A percentile compares a stretch with the other conserved stretches of the same genome.
These are phyloP conservation scores for Aphelenchoides besseyi DNA, from an alignment of 1,140 invertebrate species.

Conservation along the genomic window DNA sequence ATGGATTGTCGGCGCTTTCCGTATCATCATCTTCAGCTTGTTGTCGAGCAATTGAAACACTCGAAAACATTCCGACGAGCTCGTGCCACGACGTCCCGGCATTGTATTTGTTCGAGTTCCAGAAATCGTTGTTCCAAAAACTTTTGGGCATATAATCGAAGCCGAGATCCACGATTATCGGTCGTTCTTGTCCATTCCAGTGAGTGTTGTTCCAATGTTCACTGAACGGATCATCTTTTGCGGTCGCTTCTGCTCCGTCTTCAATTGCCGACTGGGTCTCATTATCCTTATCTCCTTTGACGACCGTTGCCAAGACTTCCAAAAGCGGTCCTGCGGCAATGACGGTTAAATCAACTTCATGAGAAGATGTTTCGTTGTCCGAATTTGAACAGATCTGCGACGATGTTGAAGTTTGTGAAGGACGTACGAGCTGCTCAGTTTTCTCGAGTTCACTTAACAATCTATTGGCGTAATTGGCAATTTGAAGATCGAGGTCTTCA, in stretches of 20 bases:
- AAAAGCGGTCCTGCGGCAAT: neutral
- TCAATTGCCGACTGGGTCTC: constrained; percentile 8
- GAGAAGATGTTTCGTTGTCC: neutral
- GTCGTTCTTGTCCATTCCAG: constrained; percentile 47
- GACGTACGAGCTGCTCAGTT: too few species aligned
- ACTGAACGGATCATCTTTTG: constrained; percentile 34
- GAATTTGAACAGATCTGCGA: constrained; percentile 1
- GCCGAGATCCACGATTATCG: constrained; percentile 40
- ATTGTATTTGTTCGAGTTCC: constrained; percentile 43
- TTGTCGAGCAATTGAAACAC: neutral
- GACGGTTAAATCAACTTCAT: neutral
- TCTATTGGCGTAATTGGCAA: too few species aligned
- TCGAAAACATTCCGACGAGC: constrained; percentile 16
- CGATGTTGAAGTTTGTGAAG: too few species aligned
- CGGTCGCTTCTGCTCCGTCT: constrained; percentile 15
- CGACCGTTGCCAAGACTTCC: neutral
- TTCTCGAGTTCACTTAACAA: too few species aligned
- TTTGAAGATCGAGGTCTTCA: too few species aligned
- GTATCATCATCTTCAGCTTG: constrained; percentile 3
- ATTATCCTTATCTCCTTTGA: neutral
- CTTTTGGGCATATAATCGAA: constrained; percentile 34
- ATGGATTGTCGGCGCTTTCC: neutral
- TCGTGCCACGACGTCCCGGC: constrained; percentile 42
- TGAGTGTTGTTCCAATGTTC: constrained; percentile 41
- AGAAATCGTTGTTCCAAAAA: constrained; percentile 48